Conservation (phyloP, 2,113 vertebrate genomes). For the Cacatua alba region DNA sequence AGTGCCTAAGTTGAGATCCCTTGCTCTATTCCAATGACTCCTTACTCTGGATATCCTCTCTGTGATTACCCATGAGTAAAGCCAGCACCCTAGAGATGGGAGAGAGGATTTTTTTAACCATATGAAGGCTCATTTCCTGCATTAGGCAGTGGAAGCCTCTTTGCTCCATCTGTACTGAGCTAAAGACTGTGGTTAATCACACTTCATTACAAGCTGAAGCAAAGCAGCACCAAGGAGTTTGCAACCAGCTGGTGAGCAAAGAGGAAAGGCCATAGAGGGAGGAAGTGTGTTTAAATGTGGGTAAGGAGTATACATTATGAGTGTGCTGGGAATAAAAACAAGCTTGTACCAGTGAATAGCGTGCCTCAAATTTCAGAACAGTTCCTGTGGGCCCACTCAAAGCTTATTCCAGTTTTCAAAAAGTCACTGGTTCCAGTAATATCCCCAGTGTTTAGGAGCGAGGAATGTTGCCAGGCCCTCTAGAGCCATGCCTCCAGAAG, state of each 20-base stretch:
- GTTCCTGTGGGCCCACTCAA: conserved; percentile 37
- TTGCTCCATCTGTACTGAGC: background rate
- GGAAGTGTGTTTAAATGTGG: conserved; percentile 5
- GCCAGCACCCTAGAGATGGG: background rate
- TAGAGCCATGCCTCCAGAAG: background rate
- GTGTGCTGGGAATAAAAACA: background rate
- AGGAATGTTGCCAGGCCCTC: conserved; percentile 4
- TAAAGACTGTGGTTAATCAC: background rate
- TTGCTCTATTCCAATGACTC: background rate
- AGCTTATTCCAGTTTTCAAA: background rate
- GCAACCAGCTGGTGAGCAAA: background rate
- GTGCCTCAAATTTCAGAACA: background rate
- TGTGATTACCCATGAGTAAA: background rate
- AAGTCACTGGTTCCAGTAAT: background rate
- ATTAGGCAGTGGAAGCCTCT: background rate
- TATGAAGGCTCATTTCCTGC: background rate
- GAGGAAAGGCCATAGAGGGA: background rate
- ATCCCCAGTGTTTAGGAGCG: background rate
- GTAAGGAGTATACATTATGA: background rate
- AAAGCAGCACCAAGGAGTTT: conserved; percentile 10
- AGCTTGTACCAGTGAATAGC: background rate
- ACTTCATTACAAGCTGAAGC: background rate
- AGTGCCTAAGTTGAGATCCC: background rate
- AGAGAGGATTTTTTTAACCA: background rate
- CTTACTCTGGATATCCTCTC: background rate